Conservation (phyloP, 2,797 vertebrate genomes). For the Coregonus ussuriensis region DNA sequence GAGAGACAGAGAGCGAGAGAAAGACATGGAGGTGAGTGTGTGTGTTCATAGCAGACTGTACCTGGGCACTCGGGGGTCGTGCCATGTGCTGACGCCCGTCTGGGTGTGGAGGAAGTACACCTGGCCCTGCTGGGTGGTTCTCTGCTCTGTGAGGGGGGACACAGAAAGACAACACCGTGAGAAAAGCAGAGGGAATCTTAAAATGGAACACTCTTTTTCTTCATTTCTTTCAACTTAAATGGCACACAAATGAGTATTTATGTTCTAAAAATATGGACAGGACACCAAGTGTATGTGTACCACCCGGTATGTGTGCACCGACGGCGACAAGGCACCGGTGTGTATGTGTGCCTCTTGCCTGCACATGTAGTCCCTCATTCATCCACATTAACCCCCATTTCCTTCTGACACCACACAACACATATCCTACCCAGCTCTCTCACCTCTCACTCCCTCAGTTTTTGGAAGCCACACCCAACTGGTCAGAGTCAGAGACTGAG, state of each 20-base stretch:
- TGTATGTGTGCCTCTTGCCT: conserved; percentile 20
- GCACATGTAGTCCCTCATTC: conserved; percentile 48
- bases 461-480: background rate
- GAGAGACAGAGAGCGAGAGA: too few species aligned
- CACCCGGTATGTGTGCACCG: background rate
- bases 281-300: too few species aligned
- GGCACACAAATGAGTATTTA: too few species aligned
- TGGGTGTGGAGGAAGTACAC: conserved; percentile 97
- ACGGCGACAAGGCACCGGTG: background rate
- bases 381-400: conserved; percentile 46
- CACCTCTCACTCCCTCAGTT: conserved; percentile 18
- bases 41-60: conserved; percentile 50
- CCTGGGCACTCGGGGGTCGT: conserved; percentile 93
- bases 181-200: background rate
- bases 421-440: conserved; percentile 41
- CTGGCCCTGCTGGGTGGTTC: conserved; percentile 94
- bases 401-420: conserved; percentile 56
- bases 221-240: too few species aligned
- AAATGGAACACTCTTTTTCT: too few species aligned
- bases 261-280: too few species aligned
- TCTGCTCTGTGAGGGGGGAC: conserved; percentile 83
- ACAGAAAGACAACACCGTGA: background rate
- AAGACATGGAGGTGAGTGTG: background rate
- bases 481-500: too few species aligned
- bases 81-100: conserved; percentile 96